Conservation (phyloP, 2,888 invertebrate species). For the Drosophila atroscutellata region DNA sequence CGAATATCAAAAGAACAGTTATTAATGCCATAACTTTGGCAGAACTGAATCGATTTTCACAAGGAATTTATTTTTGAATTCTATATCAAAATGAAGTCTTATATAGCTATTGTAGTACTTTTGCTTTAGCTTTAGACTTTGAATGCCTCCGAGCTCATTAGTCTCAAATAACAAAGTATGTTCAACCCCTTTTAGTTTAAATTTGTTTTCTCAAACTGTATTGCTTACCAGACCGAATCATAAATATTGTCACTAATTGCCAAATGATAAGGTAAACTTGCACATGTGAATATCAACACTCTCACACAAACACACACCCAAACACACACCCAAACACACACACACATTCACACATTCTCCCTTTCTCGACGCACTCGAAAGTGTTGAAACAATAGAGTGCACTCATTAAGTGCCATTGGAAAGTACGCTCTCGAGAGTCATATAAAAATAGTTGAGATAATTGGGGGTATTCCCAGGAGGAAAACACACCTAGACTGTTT, state of each 20-base stretch:
- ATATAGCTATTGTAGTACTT: not conserved
- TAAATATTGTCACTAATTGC: slow-evolving; percentile 73
- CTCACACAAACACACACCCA: slow-evolving; percentile 1
- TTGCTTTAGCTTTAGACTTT: not conserved
- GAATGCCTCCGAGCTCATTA: not conserved
- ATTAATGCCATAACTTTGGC: not conserved
- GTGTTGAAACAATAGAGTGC: slow-evolving; percentile 56
- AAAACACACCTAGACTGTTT: slow-evolving; percentile 12
- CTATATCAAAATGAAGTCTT: not conserved
- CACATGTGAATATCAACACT: slow-evolving; percentile 38
- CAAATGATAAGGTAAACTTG: slow-evolving; percentile 43
- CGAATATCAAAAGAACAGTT: not conserved
- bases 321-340: not conserved
- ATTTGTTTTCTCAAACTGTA: slow-evolving; percentile 13
- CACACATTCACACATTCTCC: slow-evolving; percentile 20
- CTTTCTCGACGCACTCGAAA: slow-evolving; percentile 16
- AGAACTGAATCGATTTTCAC: not conserved
- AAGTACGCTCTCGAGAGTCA: slow-evolving; percentile 48
- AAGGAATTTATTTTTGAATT: not conserved
- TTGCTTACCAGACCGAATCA: slow-evolving; percentile 30
- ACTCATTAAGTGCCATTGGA: slow-evolving; percentile 60
- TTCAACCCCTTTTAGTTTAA: slow-evolving; percentile 6
- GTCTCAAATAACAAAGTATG: not conserved
- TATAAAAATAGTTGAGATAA: slow-evolving; percentile 57
- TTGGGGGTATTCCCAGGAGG: slow-evolving; percentile 51